These are phyloP conservation scores for Dorcus parallelipipedus DNA, from an alignment of 2,888 invertebrate genomes.

Conservation along the genomic window DNA sequence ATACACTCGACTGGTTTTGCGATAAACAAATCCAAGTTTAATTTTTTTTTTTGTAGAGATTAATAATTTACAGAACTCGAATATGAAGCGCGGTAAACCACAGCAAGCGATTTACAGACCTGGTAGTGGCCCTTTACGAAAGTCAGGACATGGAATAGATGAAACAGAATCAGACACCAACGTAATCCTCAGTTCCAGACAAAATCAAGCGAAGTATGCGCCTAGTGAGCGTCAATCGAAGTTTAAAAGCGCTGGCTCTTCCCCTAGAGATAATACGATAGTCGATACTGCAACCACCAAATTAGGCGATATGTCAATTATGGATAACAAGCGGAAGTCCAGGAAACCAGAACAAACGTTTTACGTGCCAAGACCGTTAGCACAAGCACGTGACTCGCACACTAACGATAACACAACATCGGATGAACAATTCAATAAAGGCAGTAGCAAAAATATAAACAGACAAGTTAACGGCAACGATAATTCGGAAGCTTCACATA, in stretches of 20 bases:
- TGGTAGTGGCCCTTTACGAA: constrained; percentile 71
- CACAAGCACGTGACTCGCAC: constrained; percentile 42
- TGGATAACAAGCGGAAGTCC: constrained; percentile 38
- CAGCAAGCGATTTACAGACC: constrained; percentile 71
- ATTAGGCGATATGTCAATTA: constrained; percentile 29
- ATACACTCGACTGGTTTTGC: not conserved
- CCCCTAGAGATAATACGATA: constrained; percentile 36
- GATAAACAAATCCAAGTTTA: constrained; percentile 1
- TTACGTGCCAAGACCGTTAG: constrained; percentile 53
- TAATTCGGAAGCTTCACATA: constrained; percentile 23
- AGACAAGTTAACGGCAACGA: constrained; percentile 21
- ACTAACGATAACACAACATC: constrained; percentile 14
- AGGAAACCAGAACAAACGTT: constrained; percentile 57
- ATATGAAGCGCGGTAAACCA: constrained; percentile 61
- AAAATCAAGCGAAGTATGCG: constrained; percentile 20
- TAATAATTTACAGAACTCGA: constrained; percentile 25
- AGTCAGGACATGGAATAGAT: constrained; percentile 61
- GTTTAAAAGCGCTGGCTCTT: constrained; percentile 34
- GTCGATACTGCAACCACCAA: constrained; percentile 29
- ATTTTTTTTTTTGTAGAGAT: constrained; percentile 12
- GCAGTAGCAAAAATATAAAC: not conserved
- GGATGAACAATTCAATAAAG: constrained; percentile 2
- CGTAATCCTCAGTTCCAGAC: constrained; percentile 32
- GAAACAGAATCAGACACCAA: constrained; percentile 52
- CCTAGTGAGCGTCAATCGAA: constrained; percentile 11